Base-by-base conservation (phyloP, 2,113 vertebrate species). In the Merops nubicus region DNA sequence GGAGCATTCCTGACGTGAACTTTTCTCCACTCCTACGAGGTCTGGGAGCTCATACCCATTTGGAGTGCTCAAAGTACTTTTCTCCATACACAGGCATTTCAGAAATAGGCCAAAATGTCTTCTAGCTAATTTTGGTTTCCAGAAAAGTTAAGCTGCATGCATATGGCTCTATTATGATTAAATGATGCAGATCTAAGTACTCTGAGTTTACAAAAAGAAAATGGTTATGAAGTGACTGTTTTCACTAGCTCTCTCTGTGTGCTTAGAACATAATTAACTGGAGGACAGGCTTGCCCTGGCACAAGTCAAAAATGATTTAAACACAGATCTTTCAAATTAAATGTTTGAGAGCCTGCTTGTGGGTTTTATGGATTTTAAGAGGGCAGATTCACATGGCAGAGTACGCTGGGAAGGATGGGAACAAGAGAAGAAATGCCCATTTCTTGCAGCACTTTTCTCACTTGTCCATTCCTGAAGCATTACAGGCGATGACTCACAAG, bases 321-420 rank as follows among this genome's bases (percentile, higher is more conserved):
- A 60, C 42, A 74, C 40, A 67, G 81, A 96, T 96, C 78, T 88
- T 92, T 96, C 97, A 95, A 97, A 95, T 97, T 95, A 97, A 96
- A 94, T 56, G 89, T 95, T 75, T 95, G 88, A 88, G 76, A 93
- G 92, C 62, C 74, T 85, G 83, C 76, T 93, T 92, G 89, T 0
- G 77, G 96, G 93, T 90, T 96, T 96, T 89, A 94, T 80, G 88
- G 63, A 84, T 89, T 97, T 96, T 25, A 2, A 70, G 88, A 97
- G 76, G 80, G 92, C 90, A 93, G 95, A 84, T 94, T 96, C 95
- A 96, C 96, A 94, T 54, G 93, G 79, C 79, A 80, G 76, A 47
- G 56, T 74, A 54, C 13, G 64, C 68, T 0, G 4, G 59, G 68
- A 93, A 89, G 72, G 34, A 88, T 91, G 85, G 80, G 83, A 96